Base-by-base conservation (phyloP, 2,113 vertebrate species). In the Nanorana parkeri region DNA sequence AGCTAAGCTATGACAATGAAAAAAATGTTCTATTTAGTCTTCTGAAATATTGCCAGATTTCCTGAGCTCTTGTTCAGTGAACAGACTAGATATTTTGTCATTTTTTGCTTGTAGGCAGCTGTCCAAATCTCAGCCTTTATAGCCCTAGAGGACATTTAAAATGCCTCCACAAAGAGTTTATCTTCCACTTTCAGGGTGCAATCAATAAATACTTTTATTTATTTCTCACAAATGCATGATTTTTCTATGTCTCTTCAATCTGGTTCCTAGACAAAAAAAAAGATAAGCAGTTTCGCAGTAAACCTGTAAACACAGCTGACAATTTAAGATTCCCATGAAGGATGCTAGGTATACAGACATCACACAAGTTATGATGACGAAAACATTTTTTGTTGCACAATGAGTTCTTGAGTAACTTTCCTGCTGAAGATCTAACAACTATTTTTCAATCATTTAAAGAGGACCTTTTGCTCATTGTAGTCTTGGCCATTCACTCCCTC, bases 201-300 rank as follows among this genome's bases (percentile, higher is more conserved):
- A 78, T 78, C 77, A 68, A 67, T 65, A 66, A 55, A 15, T 54
- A 21, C 58, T 77, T 78, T 66, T 54, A 78, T 78, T 78, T 78
- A 26, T 28, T 78, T 41, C 61, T 67, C 28, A 28, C 26, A 54
- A 67, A 36, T 55, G 20, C 63, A 56, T 55, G 29, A 41, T 75
- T 75, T 74, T 16, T 73, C 58, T 52, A 24, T 47, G 29, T 52
- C n/a, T 65, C 23, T 47, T 63, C 8, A 52, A 17, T 64, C 21
- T 77, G 74, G 23, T 17, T 52, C 17, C 13, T 20, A 64, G 60
- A 77, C 26, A 19, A 52, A 77, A 51, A n/a, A 36, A 65, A 63
- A 64, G 36, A 64, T 77, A 65, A 65, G 41, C 74, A 51, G 60
- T 41, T 77, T 52, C 52, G 56, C 21, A 24, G 74, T 64, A 51